These are phyloP conservation scores for Diplazon laetatorius DNA, from an alignment of 2,888 invertebrate genomes.

Conservation along the genomic window DNA sequence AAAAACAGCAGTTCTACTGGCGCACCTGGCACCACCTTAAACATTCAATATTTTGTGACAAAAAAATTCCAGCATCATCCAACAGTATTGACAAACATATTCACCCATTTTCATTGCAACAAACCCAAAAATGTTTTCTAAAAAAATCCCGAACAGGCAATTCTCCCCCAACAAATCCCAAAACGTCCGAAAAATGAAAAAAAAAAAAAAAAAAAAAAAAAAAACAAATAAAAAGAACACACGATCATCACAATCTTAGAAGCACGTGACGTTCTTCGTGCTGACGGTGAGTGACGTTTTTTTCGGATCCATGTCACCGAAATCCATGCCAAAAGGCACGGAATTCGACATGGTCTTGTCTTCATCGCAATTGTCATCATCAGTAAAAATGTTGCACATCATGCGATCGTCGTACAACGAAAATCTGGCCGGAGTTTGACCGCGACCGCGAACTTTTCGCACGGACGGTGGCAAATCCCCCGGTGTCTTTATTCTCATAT, in stretches of 20 bases:
- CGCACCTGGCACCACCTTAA: too few species aligned
- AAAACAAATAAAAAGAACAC: constrained; percentile 22
- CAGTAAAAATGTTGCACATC: constrained; percentile 86
- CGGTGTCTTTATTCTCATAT: constrained; percentile 91
- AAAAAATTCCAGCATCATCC: too few species aligned
- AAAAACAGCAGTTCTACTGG: too few species aligned
- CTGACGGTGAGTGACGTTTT: constrained; percentile 59
- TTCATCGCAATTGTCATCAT: constrained; percentile 80
- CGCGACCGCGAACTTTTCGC: constrained; percentile 87
- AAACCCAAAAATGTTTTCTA: too few species aligned
- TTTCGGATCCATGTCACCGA: constrained; percentile 71
- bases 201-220: neutral
- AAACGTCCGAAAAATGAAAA: too few species aligned
- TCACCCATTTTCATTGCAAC: too few species aligned
- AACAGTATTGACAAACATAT: too few species aligned
- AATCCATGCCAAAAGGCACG: constrained; percentile 79
- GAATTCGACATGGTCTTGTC: constrained; percentile 77
- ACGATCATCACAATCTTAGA: too few species aligned
- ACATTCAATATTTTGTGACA: too few species aligned
- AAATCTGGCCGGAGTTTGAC: constrained; percentile 87
- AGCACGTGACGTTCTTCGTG: constrained; percentile 77
- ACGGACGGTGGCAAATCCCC: constrained; percentile 92
- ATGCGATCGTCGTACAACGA: constrained; percentile 95
- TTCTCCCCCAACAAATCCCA: too few species aligned
- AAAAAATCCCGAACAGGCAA: too few species aligned